Percentiles rank a stretch among this genome's conserved stretches.
Evolutionary conservation across 2,888 invertebrate species (phyloP).

Genomic region (Heliconius ismenius): DNA sequence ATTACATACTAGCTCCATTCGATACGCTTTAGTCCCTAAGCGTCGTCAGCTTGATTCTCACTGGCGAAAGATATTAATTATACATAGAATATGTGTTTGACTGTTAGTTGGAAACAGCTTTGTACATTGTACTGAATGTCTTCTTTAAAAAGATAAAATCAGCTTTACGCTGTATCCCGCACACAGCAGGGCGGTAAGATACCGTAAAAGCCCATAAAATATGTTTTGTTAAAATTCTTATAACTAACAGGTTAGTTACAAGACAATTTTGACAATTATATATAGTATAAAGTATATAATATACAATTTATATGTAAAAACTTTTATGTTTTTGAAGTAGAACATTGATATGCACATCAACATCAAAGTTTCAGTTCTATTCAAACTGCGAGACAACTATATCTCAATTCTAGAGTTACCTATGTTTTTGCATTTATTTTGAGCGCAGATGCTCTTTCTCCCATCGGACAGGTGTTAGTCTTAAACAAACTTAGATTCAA

Average conservation of each 20-base stretch:
- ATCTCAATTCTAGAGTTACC: conserved; percentile 3
- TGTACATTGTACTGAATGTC: neutral
- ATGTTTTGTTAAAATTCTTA: neutral
- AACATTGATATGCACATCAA: neutral
- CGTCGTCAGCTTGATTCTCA: neutral
- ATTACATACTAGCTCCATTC: neutral
- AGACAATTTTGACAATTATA: no score
- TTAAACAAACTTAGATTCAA: neutral
- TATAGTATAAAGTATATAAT: neutral
- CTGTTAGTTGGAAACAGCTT: conserved; percentile 3
- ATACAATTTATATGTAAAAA: neutral
- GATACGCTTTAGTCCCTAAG: neutral
- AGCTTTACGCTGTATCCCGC: no score
- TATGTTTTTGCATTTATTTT: conserved; percentile 1
- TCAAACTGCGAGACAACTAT: neutral
- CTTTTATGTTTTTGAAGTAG: neutral
- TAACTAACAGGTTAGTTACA: no score
- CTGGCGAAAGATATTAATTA: conserved; percentile 26
- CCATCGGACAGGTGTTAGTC: conserved; percentile 10
- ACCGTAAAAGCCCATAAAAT: neutral
- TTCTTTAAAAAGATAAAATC: neutral
- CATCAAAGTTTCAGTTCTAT: neutral
- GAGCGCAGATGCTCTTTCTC: conserved; percentile 7
- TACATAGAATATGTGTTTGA: conserved; percentile 13
- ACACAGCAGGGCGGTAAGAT: no score